These are phyloP conservation scores for Pyrrhia umbra DNA, from an alignment of 2,888 invertebrate species.

Conservation along the genomic window DNA sequence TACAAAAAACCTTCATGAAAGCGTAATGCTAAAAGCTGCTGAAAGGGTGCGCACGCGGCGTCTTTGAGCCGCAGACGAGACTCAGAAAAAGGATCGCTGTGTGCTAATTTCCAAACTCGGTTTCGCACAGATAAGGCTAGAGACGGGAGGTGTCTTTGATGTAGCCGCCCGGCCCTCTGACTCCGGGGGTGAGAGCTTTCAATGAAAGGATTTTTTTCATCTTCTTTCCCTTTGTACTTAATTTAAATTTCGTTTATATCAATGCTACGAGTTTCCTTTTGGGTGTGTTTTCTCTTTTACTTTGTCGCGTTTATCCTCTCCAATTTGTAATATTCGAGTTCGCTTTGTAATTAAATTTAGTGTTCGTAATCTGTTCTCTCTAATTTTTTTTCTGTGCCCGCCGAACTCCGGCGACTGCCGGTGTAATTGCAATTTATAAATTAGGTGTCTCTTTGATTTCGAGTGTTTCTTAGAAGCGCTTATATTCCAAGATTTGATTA, in stretches of 20 bases:
- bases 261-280: slow-evolving; percentile 90
- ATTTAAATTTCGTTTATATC: slow-evolving; percentile 91
- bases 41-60: slow-evolving; percentile 87
- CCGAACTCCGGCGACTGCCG: slow-evolving; percentile 76
- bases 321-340: slow-evolving; percentile 90
- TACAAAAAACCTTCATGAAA: slow-evolving; percentile 83
- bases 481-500: slow-evolving; percentile 79
- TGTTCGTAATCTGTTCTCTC: slow-evolving; percentile 88
- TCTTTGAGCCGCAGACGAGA: slow-evolving; percentile 69
- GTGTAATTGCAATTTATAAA: slow-evolving; percentile 89
- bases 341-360: slow-evolving; percentile 90
- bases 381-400: slow-evolving; percentile 77
- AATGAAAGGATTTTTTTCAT: slow-evolving; percentile 90
- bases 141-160: slow-evolving; percentile 88
- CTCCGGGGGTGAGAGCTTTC: slow-evolving; percentile 89
- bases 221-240: slow-evolving; percentile 90
- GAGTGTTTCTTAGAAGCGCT: slow-evolving; percentile 78
- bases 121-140: slow-evolving; percentile 88
- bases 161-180: slow-evolving; percentile 89
- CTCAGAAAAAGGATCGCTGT: slow-evolving; percentile 78
- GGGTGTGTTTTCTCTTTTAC: slow-evolving; percentile 90
- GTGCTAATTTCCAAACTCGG: slow-evolving; percentile 89
- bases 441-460: slow-evolving; percentile 85
- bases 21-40: slow-evolving; percentile 82
- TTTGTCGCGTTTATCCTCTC: slow-evolving; percentile 90